Base-by-base conservation (phyloP, 2,888 invertebrate species). In the Lordiphosa fenestrarum region DNA sequence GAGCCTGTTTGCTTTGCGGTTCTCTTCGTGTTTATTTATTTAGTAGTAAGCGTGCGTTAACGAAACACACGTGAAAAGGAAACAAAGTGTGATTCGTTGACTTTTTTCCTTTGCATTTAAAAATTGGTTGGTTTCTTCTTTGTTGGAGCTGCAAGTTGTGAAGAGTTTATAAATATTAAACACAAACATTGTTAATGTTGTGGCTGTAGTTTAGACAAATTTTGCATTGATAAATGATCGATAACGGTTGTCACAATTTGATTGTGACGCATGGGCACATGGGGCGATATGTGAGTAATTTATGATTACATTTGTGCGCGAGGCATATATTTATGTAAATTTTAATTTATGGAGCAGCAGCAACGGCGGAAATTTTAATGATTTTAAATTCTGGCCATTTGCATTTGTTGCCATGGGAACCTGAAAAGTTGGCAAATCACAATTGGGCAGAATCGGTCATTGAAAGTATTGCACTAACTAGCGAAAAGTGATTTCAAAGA, bases 11-110 rank as follows among this genome's bases (percentile, higher is more conserved):
- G 30, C 25, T 58, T 67, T 68, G 68, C 35, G 68, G 55, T 60
- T 53, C 38, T 12, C 13, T 35, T 35, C 12, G 12, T 56, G 68
- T 41, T 53, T 68, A 56, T 64, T 68, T 68, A 69, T 68, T 67
- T 64, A 64, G 68, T 53, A 48, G 60, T 64, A 54, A 41, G 23
- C 41, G 59, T 42, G 36, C 47, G 59, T 42, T 33, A 39, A 50
- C 44, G 47, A 58, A 50, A 40, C 53, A 58, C 37, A 53, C 33
- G 35, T 54, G 44, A 47, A 19, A 63, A 47, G 63, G 63, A 37
- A 50, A 46, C 35, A 50, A 40, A 40, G 40, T 38, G 39, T 37
- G 35, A 44, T 46, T 30, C 36, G 39, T 30, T 25, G 21, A 13
- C 33, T 15, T 35, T 13, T 23, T 40, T 42, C 9, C 42, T 53